Base-by-base conservation (phyloP, 2,797 vertebrate species). In the Alca torda region DNA sequence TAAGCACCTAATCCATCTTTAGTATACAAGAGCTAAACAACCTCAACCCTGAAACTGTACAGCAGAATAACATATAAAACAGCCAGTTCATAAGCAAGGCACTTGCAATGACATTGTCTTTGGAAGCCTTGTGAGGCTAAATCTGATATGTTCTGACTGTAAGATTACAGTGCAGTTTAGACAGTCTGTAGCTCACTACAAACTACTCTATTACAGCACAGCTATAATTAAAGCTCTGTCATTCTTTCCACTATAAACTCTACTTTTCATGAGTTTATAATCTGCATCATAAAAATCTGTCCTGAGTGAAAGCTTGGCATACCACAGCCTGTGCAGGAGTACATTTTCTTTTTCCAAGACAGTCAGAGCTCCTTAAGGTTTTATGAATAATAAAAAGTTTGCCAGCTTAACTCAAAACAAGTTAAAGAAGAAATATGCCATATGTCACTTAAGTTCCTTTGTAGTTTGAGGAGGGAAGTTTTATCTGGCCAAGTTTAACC, bases 171-270 rank as follows among this genome's bases (percentile, higher is more conserved):
- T 6, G 57, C 61, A 82, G 53, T 60, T 87, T 50, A 81, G 33
- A 76, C 28, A 77, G 61, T 53, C 87, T 72, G 87, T 61, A 89
- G 87, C 65, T 93, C 72, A 21, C 87, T 95, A 53, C 18, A 80
- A 87, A 88, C 60, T 81, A 41, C 28, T 67, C 43, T 39, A 57
- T 28, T 81, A 87, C 59, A 94, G 69, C 50, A 46, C 35, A 92
- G 41, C 48, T 82, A 78, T 94, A 95, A 89, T 95, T 90, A 96
- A 95, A 87, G 80, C 46, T 45, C 65, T 89, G 25, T 68, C 80
- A 91, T 73, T 67, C 90, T 87, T 95, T 95, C 85, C 45, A 95
- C 65, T 95, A 91, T 81, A 97, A 96, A 93, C 57, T 81, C 51
- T 73, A 68, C 61, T 96, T 93, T 87, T 93, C 90, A 21, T 81